Evolutionary conservation across 2,797 vertebrate species (phyloP).

Genomic region (Arctocebus calabarensis): DNA sequence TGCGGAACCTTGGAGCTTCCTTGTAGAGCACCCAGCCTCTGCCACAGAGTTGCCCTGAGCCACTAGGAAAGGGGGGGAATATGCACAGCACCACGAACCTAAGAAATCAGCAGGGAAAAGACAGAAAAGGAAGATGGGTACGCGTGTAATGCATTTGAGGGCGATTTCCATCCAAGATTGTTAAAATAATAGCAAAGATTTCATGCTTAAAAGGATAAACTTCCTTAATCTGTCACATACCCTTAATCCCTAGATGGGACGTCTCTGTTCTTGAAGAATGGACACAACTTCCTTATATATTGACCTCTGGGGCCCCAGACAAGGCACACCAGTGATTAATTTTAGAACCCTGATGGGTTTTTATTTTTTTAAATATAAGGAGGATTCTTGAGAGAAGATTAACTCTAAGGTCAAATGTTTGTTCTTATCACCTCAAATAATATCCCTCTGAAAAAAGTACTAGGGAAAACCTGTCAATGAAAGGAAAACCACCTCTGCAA

Average conservation of each 20-base stretch:
- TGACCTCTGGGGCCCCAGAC: not conserved
- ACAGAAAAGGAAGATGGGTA: slow-evolving; percentile 65
- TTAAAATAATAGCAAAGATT: slow-evolving; percentile 78
- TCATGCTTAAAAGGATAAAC: slow-evolving; percentile 80
- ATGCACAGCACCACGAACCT: not conserved
- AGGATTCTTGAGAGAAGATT: not conserved
- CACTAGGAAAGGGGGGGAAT: not conserved
- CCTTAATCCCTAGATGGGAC: slow-evolving; percentile 71
- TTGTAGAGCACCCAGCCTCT: not conserved
- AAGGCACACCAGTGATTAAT: not conserved
- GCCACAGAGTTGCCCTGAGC: not conserved
- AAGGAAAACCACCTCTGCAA: not conserved
- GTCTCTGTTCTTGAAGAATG: slow-evolving; percentile 49
- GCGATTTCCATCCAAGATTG: slow-evolving; percentile 65
- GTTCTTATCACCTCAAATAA: slow-evolving; percentile 32
- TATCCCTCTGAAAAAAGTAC: not conserved
- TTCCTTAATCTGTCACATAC: slow-evolving; percentile 73
- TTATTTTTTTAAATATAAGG: not conserved
- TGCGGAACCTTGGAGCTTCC: not conserved
- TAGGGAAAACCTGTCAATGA: not conserved
- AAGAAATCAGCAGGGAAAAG: slow-evolving; percentile 39
- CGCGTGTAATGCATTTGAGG: slow-evolving; percentile 72
- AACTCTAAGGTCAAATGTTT: slow-evolving; percentile 6
- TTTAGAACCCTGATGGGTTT: not conserved
- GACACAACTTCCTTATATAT: slow-evolving; percentile 44